Base-by-base conservation (phyloP, 2,888 invertebrate species). In the Cosmia pyralina region DNA sequence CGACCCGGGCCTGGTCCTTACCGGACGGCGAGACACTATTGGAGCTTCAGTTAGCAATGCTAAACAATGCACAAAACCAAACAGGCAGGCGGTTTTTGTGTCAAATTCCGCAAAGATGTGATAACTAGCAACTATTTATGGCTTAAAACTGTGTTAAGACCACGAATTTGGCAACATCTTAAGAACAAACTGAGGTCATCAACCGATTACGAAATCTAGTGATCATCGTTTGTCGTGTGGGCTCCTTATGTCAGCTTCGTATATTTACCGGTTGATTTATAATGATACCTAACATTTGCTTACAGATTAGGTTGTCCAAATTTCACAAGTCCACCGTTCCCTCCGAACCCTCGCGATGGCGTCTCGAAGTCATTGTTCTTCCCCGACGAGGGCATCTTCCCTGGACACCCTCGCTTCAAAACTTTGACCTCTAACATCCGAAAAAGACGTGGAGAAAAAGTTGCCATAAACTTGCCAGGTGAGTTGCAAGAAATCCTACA, bases 401-500 rank as follows among this genome's bases (percentile, higher is more conserved):
- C 97, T 4, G 99, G 98, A n/a, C 99, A 99, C 96, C 99, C 99
- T 28, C 97, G 99, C 77, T 99, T 99, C 93, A 98, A 97, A 93
- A 99, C 99, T 1, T 96, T 99, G 70, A 98, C 99, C 0, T 96
- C 98, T 77, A 99, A 99, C 93, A 99, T 99, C 83, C 97, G 99
- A 71, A 95, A 98, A 89, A 96, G 99, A 87, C 97, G 99, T 81
- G 99, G 99, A 69, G 98, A 99, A 94, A 99, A 99, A 96, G 99
- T 99, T 28, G 98, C 98, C 75, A 99, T 99, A 82, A 99, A 99
- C 96, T 96, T 99, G 90, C 99, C 99, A 93, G 97, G 99, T 99
- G 96, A 94, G 90, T 77, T 44, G 48, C 46, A 28, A 59, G 34
- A 48, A 52, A 28, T 19, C n/a, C 11, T 41, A 46, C 0, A 34